Base-by-base conservation (phyloP, 2,888 invertebrate genomes). In the Andrena camellia region DNA sequence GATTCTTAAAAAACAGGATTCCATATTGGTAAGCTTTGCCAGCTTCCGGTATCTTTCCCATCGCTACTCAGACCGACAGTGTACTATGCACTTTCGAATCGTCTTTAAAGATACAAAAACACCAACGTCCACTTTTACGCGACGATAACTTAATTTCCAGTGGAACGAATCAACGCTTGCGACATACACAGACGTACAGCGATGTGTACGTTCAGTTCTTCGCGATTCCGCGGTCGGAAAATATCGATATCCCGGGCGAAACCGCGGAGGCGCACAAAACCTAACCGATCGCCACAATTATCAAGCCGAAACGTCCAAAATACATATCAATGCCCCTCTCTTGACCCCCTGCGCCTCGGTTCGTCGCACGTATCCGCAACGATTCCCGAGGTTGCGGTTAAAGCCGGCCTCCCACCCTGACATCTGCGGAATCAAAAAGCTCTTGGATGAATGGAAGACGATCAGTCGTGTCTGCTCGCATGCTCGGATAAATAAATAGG, bases 401-500 rank as follows among this genome's bases (percentile, higher is more conserved):
- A 83, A 83, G 74, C 2, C 42, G 42, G 13, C 81, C 74, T 23
- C 57, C 57, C 42, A 13, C 42, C 74, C 85, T 75, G 86, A 70
- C 86, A 85, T 87, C 85, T 84, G 86, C 75, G 84, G 81, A 87
- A 86, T 88, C 87, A 84, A 87, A 88, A 88, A 88, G 84, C 86
- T 81, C 83, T 83, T 78, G 80, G 83, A 87, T 88, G 87, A 89
- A 89, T 89, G 86, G 88, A 89, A 92, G 92, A 91, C 90, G 89
- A 89, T 89, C 88, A 85, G 87, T 84, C 88, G 89, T 88, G 90
- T 90, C 92, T 89, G 91, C 88, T 88, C 88, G 87, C 89, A 84
- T 85, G 88, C 86, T 81, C 86, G 90, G 90, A 90, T 92, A 92
- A 92, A 92, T 92, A 92, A 91, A 92, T 91, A 90, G 90, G 90